Evolutionary conservation across 53 echinoderm and acorn worm genomes (phyloP), one percentile per base, ranked within the genome.

Genomic region (Glandiceps talaboti): DNA sequence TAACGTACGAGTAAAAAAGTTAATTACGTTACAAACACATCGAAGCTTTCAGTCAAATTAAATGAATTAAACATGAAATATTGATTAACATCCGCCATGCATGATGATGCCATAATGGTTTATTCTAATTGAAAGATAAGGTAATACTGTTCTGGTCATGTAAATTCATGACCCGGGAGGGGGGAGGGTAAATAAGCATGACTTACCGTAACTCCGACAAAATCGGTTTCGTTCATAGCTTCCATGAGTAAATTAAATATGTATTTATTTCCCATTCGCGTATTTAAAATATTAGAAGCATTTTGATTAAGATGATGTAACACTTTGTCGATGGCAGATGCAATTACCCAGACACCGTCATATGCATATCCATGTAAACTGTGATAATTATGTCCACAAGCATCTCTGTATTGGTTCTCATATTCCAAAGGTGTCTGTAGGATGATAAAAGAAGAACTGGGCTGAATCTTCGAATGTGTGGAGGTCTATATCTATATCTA

Each of bases 341-440:
- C 96, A 90, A 96, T 96, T 30, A 96, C 96, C 96, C 96, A 93
- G 1, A 96, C 90, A 0, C 96, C 96, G 64, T 96, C 96, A 77
- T 92, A 96, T 25, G 96, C 96, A 73, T 96, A 96, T 33, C 96
- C 96, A 33, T 96, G 92, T 76, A 88, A 93, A n/a, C 80, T 81
- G 10, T 92, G 90, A 76, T 89, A 92, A 26, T 91, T 73, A 28
- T 31, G 25, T 0, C 83, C 89, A 0, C 90, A 76, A 29, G 27
- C 27, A 0, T 26, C 32, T 75, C 92, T 82, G 82, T 96, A 96
- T 25, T 86, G 74, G 1, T 32, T 75, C 14, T 95, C 78, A 81
- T 95, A 95, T 75, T 92, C 87, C 29, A 33, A 33, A 0, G 95
- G 92, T 26, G 95, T 92, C 95, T 95, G 32, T 30, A 32, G 76